Evolutionary conservation across 2,888 invertebrate genomes (phyloP), one percentile per base, ranked within the genome.

Genomic region (Encarsia formosa): DNA sequence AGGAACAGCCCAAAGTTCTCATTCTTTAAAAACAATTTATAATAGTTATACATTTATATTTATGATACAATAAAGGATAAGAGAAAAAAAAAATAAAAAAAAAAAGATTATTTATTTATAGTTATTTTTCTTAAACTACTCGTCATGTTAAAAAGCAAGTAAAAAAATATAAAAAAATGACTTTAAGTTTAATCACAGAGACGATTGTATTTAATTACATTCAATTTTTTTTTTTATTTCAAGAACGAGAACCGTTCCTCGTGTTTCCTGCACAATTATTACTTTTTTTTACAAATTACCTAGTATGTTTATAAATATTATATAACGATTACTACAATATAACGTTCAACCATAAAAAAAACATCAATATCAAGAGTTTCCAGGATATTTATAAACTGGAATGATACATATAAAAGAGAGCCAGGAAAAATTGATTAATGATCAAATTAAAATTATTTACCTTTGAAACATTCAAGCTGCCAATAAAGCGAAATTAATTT

Each of bases 1-100:
- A 71, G 69, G 67, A 69, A 70, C 69, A 68, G 69, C 58, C 70
- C 67, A 49, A 61, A 65, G 62, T 66, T 61, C 65, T 61, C 38
- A 65, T 63, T 61, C 64, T 67, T 66, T 63, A 65, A 57, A 58
- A 64, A 22, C 15, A 40, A 49, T 37, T 15, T 44, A 39, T 37
- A 4, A 32, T 32, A 32, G 5, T 26, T 26, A 34, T 42, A 26
- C 19, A 40, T 29, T 41, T 18, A 37, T 18, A 23, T 6, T 38
- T 44, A 38, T 48, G 49, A 41, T n/a, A n/a, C n/a, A n/a, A n/a
- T n/a, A n/a, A n/a, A n/a, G n/a, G n/a, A n/a, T n/a, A 52, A 41
- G 24, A 50, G 19, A 46, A 42, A 49, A 38, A 44, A 37, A 45
- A 43, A 49, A 32, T 32, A 29, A 44, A 52, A 56, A 44, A 18